A percentile compares a stretch with the other conserved stretches of the same genome.
Conservation (phyloP, 1,140 invertebrate species). For the Mesaphorura yosii region DNA sequence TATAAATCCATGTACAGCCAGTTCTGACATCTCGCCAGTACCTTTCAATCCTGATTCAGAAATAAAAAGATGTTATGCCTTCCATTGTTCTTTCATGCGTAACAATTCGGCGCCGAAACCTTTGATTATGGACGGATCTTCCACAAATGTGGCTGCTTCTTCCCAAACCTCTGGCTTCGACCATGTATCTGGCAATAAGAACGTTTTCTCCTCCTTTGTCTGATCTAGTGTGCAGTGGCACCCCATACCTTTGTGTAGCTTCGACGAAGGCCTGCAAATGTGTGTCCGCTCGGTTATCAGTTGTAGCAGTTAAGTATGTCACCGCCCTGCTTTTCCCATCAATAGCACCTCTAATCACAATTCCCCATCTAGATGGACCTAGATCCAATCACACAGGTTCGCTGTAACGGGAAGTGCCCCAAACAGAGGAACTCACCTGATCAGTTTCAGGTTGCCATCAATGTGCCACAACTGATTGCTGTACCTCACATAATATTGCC, state of each 20-base stretch:
- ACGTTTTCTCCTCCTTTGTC: constrained; percentile 24
- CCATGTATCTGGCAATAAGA: constrained; percentile 14
- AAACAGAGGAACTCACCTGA: background rate
- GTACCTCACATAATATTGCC: constrained; percentile 14
- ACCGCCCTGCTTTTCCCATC: constrained; percentile 7
- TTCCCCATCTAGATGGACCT: constrained; percentile 4
- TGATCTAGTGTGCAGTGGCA: background rate
- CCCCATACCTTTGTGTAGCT: background rate
- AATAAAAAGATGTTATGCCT: background rate
- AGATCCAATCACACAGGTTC: background rate
- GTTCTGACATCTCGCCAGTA: constrained; percentile 12
- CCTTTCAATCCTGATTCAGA: constrained; percentile 12
- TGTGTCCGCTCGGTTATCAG: constrained; percentile 9
- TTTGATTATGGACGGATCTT: constrained; percentile 20
- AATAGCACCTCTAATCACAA: constrained; percentile 7
- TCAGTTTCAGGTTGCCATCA: constrained; percentile 16
- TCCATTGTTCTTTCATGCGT: background rate
- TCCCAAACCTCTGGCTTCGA: background rate
- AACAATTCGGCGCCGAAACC: constrained; percentile 9
- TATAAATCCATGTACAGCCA: background rate
- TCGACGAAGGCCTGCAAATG: background rate
- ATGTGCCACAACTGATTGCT: constrained; percentile 19
- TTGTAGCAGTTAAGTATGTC: background rate
- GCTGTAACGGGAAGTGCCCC: no score
- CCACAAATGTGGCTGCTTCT: constrained; percentile 17